Evolutionary conservation across 2,888 invertebrate species (phyloP), one percentile per base, ranked within the genome.

Genomic region (Cephonodes hylas): DNA sequence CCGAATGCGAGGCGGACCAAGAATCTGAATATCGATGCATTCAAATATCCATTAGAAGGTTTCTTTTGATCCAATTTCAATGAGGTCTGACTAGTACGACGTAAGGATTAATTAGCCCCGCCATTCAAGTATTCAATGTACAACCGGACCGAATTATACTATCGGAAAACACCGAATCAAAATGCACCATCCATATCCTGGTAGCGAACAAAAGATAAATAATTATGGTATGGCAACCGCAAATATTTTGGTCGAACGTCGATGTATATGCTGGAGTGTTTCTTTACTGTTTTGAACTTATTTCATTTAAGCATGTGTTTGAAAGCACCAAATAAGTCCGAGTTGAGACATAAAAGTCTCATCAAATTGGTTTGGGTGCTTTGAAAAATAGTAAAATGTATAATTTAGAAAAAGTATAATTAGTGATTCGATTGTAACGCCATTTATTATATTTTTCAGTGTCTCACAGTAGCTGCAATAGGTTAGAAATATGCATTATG

Each of bases 31-130:
- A 80, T 82, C 68, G 74, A 70, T 69, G 84, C 75, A 86, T 89
- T 91, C 89, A 89, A 89, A 90, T 90, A 85, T 83, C 82, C 90
- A 91, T 91, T 89, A 89, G 79, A 73, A 83, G 84, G 82, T 84
- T 86, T 89, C 87, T 89, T 91, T 89, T 87, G 85, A 89, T 87
- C 80, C 80, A 70, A 62, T 75, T 76, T 82, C 83, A 84, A 81
- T 84, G 84, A 84, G 76, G 71, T 75, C 73, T 75, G 73, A 75
- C 73, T 74, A 73, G 76, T 83, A 85, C 83, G 83, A 82, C 82
- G 79, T 77, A 71, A 70, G 68, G 71, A 73, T 73, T 73, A 73
- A 73, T 73, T 71, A 70, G 68, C 61, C 31, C 63, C 68, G 69
- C 64, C 68, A 68, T 68, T 73, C 70, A 73, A 23, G 58, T 46